A percentile compares a stretch with the other conserved stretches of the same genome.
Conservation (phyloP, 2,113 vertebrate species). For the Cromileptes altivelis region DNA sequence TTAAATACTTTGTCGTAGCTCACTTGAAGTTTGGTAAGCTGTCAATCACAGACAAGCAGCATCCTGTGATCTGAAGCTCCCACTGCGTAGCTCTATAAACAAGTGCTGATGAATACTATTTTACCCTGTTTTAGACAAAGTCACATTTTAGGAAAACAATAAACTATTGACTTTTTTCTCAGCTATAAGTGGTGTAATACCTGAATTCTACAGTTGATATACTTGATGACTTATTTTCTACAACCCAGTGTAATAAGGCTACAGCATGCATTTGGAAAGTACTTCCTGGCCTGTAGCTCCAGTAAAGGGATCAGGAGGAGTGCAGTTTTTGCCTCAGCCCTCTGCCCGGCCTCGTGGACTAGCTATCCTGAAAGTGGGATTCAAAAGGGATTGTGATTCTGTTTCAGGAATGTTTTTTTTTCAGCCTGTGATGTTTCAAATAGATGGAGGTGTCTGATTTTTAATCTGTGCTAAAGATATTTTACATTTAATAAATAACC, state of each 20-base stretch:
- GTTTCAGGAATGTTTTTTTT: slow-evolving; percentile 84
- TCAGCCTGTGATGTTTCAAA: slow-evolving; percentile 85
- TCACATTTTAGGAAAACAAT: slow-evolving; percentile 16
- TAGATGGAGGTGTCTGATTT: slow-evolving; percentile 90
- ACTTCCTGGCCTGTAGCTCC: slow-evolving; percentile 44
- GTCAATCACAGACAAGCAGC: slow-evolving; percentile 24
- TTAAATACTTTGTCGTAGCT: neutral
- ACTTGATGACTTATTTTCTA: slow-evolving; percentile 34
- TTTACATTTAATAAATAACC: slow-evolving; percentile 92
- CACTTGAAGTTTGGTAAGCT: slow-evolving; percentile 31
- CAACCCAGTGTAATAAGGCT: slow-evolving; percentile 24
- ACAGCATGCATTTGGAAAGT: slow-evolving; percentile 31
- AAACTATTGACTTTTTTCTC: slow-evolving; percentile 17
- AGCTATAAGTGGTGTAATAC: slow-evolving; percentile 23
- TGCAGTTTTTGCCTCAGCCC: slow-evolving; percentile 84
- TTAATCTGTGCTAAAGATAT: slow-evolving; percentile 91
- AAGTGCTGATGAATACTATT: slow-evolving; percentile 18
- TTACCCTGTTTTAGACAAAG: slow-evolving; percentile 25
- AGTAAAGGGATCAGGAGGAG: slow-evolving; percentile 54
- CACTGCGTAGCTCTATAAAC: neutral
- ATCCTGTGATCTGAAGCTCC: slow-evolving; percentile 10
- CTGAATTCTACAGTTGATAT: slow-evolving; percentile 20
- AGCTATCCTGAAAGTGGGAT: slow-evolving; percentile 75
- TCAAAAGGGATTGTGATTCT: slow-evolving; percentile 81
- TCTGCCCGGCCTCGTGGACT: slow-evolving; percentile 77